phyloP scores from a whole-genome alignment of 2,888 invertebrate genomes.

The Chymomyza procnemis region DNA sequence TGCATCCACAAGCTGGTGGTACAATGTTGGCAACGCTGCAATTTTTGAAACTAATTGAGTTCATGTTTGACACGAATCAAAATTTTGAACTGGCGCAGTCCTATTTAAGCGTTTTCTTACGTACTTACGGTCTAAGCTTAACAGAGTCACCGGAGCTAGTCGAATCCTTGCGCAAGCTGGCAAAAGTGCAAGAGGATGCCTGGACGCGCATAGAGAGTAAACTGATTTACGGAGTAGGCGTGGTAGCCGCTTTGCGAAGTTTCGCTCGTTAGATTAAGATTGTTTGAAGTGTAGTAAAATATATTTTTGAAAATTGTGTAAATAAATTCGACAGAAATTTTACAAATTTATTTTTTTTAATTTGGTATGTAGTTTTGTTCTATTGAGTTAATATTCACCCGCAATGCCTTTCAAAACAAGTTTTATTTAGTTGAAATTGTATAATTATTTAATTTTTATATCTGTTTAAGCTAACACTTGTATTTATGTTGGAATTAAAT shows the following conservation, averaged over 20 bases:
- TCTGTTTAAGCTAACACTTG: slow-evolving; percentile 69
- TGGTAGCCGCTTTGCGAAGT: slow-evolving; percentile 87
- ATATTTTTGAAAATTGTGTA: slow-evolving; percentile 30
- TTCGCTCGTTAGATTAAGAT: slow-evolving; percentile 62
- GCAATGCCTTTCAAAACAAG: slow-evolving; percentile 6
- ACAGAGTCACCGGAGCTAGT: slow-evolving; percentile 81
- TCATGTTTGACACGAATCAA: slow-evolving; percentile 85
- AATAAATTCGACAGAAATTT: slow-evolving; percentile 32
- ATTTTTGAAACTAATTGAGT: slow-evolving; percentile 87
- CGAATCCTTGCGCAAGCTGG: slow-evolving; percentile 81
- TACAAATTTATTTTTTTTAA: background rate
- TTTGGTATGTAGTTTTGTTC: background rate
- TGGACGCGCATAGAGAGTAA: slow-evolving; percentile 86
- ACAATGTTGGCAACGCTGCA: slow-evolving; percentile 85
- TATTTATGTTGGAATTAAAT: slow-evolving; percentile 72
- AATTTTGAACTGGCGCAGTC: slow-evolving; percentile 95
- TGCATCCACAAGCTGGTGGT: slow-evolving; percentile 87
- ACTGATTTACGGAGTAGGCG: slow-evolving; percentile 86
- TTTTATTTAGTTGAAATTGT: slow-evolving; percentile 52
- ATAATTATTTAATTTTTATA: slow-evolving; percentile 69
- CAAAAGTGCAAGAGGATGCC: slow-evolving; percentile 81
- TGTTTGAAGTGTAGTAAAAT: slow-evolving; percentile 2
- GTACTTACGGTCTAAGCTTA: slow-evolving; percentile 85
- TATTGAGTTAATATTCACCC: background rate
- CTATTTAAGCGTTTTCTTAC: slow-evolving; percentile 92